Evolutionary conservation across 2,797 vertebrate genomes (phyloP).

Genomic region (Paedocypris micromegethes): DNA sequence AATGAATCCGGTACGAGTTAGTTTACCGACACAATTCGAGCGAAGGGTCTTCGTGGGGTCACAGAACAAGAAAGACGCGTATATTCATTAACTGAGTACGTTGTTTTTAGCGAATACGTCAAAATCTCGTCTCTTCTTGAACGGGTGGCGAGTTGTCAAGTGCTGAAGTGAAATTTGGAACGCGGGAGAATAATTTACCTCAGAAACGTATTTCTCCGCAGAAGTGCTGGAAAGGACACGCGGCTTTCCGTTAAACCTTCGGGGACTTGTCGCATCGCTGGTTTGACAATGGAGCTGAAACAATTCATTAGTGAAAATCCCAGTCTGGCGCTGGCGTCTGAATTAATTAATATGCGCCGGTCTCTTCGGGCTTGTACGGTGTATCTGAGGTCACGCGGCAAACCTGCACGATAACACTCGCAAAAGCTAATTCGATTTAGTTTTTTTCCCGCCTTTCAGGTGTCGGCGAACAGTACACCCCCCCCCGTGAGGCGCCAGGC

Average conservation of each 20-base stretch:
- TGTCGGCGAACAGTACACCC: conserved; percentile 4
- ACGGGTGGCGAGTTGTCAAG: too few species aligned
- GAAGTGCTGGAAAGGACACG: conserved; percentile 5
- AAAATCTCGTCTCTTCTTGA: too few species aligned
- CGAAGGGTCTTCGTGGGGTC: conserved; percentile 5
- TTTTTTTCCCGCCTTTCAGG: conserved; percentile 18
- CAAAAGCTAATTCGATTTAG: conserved; percentile 17
- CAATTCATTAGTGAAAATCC: conserved; percentile 52
- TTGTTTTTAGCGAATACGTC: too few species aligned
- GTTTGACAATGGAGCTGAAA: conserved; percentile 45
- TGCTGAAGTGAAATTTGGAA: too few species aligned
- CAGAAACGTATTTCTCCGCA: conserved; percentile 9
- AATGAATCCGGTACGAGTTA: conserved; percentile 46
- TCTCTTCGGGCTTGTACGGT: conserved; percentile 53
- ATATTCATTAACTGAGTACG: not conserved
- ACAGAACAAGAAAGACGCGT: not conserved
- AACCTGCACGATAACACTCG: conserved; percentile 23
- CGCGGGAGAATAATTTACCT: conserved; percentile 10
- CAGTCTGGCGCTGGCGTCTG: conserved; percentile 47
- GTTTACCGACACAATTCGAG: conserved; percentile 16
- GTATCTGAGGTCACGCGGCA: conserved; percentile 46
- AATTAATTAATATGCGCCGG: conserved; percentile 60
- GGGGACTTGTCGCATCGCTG: conserved; percentile 30
- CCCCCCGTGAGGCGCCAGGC: conserved; percentile 25
- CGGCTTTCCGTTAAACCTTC: conserved; percentile 19